Percentiles rank a stretch among this genome's conserved stretches.
phyloP scores from a whole-genome alignment of 2,888 invertebrate species.

The Platycheirus rosarum region DNA sequence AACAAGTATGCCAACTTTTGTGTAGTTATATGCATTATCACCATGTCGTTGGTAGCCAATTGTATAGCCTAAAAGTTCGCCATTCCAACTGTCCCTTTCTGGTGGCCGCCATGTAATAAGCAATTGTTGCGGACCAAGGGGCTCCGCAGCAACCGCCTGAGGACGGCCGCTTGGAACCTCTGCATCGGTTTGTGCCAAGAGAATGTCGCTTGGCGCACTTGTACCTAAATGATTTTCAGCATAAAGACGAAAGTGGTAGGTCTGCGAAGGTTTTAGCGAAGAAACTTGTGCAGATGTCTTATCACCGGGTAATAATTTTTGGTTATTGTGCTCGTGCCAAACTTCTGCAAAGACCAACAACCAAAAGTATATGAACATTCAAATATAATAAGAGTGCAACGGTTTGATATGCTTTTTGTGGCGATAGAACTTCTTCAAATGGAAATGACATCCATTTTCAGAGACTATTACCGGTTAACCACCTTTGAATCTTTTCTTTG shows the following conservation, averaged over 20 bases:
- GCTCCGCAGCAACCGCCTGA: constrained; percentile 86
- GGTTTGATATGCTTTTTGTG: too few relatives aligned
- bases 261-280: constrained; percentile 85
- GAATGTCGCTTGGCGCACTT: constrained; percentile 85
- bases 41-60: constrained; percentile 84
- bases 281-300: constrained; percentile 84
- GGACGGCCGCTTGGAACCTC: constrained; percentile 89
- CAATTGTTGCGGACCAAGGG: constrained; percentile 88
- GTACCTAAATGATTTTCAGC: constrained; percentile 86
- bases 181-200: constrained; percentile 84
- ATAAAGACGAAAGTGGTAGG: constrained; percentile 85
- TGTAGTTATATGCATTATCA: constrained; percentile 80
- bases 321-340: constrained; percentile 85
- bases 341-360: constrained; percentile 83
- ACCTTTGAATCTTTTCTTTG: too few relatives aligned
- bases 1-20: constrained; percentile 82
- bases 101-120: constrained; percentile 91
- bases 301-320: constrained; percentile 84
- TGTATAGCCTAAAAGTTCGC: constrained; percentile 89
- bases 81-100: constrained; percentile 88
- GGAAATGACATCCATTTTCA: too few relatives aligned
- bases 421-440: too few relatives aligned
- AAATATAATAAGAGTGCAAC: too few relatives aligned
- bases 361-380: too few relatives aligned
- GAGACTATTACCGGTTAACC: too few relatives aligned